phyloP scores from a whole-genome alignment of 1,140 invertebrate genomes.

The Drosophila novamexicana region DNA sequence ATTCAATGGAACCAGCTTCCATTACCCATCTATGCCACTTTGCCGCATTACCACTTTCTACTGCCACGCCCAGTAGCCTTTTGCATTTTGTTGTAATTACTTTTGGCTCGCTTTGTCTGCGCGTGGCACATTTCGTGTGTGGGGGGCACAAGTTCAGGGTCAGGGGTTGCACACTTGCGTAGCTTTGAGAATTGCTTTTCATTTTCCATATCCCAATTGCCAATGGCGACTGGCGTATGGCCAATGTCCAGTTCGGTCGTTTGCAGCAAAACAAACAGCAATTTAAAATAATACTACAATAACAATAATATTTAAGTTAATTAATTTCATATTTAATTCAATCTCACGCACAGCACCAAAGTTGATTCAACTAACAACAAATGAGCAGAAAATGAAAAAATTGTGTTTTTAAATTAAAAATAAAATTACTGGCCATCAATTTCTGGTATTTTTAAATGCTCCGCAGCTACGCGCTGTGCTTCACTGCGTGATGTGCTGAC shows the following conservation, averaged over 20 bases:
- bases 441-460: constrained; percentile 18
- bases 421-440: constrained; percentile 38
- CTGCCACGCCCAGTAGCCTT: constrained; percentile 43
- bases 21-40: background rate
- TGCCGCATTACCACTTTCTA: constrained; percentile 22
- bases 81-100: constrained; percentile 71
- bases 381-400: constrained; percentile 16
- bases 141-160: constrained; percentile 62
- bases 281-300: constrained; percentile 25
- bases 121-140: constrained; percentile 52
- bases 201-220: constrained; percentile 17
- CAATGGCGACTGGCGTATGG: constrained; percentile 13
- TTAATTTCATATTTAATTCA: constrained; percentile 64
- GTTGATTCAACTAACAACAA: constrained; percentile 57
- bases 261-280: constrained; percentile 15
- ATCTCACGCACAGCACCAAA: constrained; percentile 37
- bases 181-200: constrained; percentile 38
- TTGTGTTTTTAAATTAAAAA: background rate
- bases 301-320: constrained; percentile 52
- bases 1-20: constrained; percentile 39
- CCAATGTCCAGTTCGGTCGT: background rate
- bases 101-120: constrained; percentile 53
- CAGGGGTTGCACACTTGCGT: constrained; percentile 35
- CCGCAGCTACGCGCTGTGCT: constrained; percentile 9
- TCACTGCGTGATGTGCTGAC: constrained; percentile 45